Evolutionary conservation across 2,797 vertebrate species (phyloP).

Genomic region (Rhincodon typus): DNA sequence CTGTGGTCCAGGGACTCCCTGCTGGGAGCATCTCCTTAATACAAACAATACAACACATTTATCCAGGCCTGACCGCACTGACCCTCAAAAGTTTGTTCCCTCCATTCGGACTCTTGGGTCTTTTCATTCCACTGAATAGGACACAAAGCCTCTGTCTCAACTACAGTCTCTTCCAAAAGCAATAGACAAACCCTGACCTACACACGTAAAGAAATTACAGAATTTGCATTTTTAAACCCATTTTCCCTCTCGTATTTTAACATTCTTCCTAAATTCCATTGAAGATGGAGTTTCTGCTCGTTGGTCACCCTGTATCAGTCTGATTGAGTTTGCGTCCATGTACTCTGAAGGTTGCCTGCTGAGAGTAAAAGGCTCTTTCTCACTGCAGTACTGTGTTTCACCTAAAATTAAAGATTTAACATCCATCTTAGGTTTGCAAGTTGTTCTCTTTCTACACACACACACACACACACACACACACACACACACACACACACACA

Average conservation of each 20-base stretch:
- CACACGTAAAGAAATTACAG: conserved; percentile 53
- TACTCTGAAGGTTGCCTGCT: conserved; percentile 50
- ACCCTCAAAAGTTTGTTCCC: conserved; percentile 90
- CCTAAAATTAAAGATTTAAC: conserved; percentile 37
- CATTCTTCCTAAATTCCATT: conserved; percentile 50
- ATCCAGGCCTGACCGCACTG: conserved; percentile 81
- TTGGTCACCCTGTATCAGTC: conserved; percentile 42
- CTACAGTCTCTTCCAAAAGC: conserved; percentile 56
- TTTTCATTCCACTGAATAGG: conserved; percentile 76
- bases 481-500: background rate
- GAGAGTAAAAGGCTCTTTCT: conserved; percentile 48
- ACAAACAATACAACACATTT: conserved; percentile 87
- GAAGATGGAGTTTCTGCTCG: conserved; percentile 43
- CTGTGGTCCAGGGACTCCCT: conserved; percentile 76
- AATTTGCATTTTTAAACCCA: conserved; percentile 65
- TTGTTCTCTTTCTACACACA: too few relatives aligned
- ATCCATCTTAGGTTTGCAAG: too few relatives aligned
- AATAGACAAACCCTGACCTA: conserved; percentile 62
- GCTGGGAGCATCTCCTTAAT: conserved; percentile 89
- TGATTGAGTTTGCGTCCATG: conserved; percentile 43
- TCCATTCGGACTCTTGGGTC: conserved; percentile 71
- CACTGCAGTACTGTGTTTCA: conserved; percentile 46
- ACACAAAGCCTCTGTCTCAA: conserved; percentile 71
- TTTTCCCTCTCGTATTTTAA: conserved; percentile 33
- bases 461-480: too few relatives aligned